These are phyloP conservation scores for Matsumyia berberina DNA, from an alignment of 2,888 invertebrate species.

Conservation along the genomic window DNA sequence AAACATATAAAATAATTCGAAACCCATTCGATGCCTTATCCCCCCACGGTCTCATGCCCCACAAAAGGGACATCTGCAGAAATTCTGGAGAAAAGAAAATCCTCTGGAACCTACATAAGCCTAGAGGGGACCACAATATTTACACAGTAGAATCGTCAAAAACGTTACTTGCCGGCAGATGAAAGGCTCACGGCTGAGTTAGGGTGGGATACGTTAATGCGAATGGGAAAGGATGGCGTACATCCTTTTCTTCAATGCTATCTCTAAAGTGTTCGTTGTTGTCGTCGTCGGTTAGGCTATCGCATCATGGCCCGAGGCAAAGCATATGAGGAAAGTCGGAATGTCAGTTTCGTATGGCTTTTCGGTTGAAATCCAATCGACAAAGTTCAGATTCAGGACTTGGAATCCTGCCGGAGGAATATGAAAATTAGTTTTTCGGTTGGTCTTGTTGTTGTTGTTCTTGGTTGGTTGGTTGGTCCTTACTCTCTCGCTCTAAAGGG, in stretches of 20 bases:
- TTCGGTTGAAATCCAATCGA: slow-evolving; percentile 52
- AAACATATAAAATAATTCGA: slow-evolving; percentile 41
- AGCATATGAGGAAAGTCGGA: slow-evolving; percentile 35
- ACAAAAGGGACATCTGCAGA: slow-evolving; percentile 23
- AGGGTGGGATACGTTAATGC: slow-evolving; percentile 28
- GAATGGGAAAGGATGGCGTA: slow-evolving; percentile 34
- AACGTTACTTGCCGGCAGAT: slow-evolving; percentile 8
- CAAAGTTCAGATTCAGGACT: slow-evolving; percentile 9
- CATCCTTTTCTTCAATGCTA: slow-evolving; percentile 41
- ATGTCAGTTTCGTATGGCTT: slow-evolving; percentile 49
- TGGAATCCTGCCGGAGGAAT: slow-evolving; percentile 19
- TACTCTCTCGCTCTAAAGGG: not conserved
- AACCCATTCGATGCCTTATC: slow-evolving; percentile 25
- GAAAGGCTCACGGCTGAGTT: not conserved
- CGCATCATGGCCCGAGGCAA: slow-evolving; percentile 13
- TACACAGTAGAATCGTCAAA: slow-evolving; percentile 18
- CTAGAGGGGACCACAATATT: slow-evolving; percentile 17
- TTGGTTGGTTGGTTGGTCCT: too few relatives aligned
- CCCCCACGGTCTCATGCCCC: not conserved
- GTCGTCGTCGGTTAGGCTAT: slow-evolving; percentile 15
- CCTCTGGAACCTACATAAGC: slow-evolving; percentile 1
- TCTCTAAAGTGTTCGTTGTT: slow-evolving; percentile 34
- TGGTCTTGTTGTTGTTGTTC: not conserved
- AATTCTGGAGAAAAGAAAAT: slow-evolving; percentile 11
- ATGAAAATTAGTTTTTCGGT: slow-evolving; percentile 48